Base-by-base conservation (phyloP, 2,888 invertebrate genomes). In the Autographa pulchrina region DNA sequence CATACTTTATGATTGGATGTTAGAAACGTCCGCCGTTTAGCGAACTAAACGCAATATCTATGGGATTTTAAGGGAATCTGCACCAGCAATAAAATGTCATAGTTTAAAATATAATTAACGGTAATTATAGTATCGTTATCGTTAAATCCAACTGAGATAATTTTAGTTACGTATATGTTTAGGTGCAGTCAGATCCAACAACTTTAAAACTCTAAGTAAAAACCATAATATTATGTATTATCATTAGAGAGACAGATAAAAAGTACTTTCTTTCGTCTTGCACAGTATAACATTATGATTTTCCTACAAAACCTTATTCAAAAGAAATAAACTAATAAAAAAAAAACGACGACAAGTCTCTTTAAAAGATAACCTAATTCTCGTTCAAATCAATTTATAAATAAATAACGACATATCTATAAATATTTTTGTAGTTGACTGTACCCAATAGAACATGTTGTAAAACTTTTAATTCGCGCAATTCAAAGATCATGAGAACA, bases 11-110 rank as follows among this genome's bases (percentile, higher is more conserved):
- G 71, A 81, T 80, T 75, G 71, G 65, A 74, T 72, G 66, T 80
- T 77, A 65, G 83, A 80, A 77, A 68, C 69, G 58, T 83, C 85
- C 85, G 85, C 77, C 70, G 62, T 69, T 84, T 79, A 76, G 43
- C 68, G 20, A 65, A 73, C 71, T 20, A 2, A 75, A 73, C 80
- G 77, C 68, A 70, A 75, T 62, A 76, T 68, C 64, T 60, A 74
- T 52, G 66, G 73, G 65, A 60, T 72, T 69, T 75, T 56, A 69
- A 43, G 58, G 64, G 68, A 69, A 80, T 75, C 64, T 65, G 54
- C 70, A 59, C 70, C 56, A 68, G 72, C 52, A 75, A 81, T 72
- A 64, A 64, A 62, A 65, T 80, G 77, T 72, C 66, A 83, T 68
- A 75, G 56, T 65, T 68, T 72, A 72, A 58, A 68, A 81, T 56